Evolutionary conservation across 2,888 invertebrate species (phyloP), one percentile per base, ranked within the genome.

Genomic region (Drosophila diplacantha): DNA sequence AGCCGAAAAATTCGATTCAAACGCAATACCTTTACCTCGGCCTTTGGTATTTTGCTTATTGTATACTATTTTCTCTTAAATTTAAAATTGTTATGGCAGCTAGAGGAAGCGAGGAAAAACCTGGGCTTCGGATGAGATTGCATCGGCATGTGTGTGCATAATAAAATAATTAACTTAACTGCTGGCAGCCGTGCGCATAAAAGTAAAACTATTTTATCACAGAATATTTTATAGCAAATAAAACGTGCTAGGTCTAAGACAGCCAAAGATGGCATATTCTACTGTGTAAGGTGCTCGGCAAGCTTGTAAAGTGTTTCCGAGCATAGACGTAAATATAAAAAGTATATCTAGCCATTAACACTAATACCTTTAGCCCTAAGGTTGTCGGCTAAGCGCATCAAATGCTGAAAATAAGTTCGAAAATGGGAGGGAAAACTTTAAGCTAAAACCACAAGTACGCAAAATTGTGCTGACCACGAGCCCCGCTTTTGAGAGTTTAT

Each of bases 401-500:
- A 74, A 59, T 71, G 80, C 61, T 44, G 56, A 38, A 39, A 16
- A 39, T 44, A 62, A 52, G 26, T 29, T 31, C 12, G 29, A 26
- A 38, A 46, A 35, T 47, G 24, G 31, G 58, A 51, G 14, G 37
- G n/a, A 60, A 41, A 47, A 37, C 26, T 46, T 43, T 63, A 61
- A 41, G 6, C 35, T 37, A 44, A 49, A 52, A 51, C 77, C 78
- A 73, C 77, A 83, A 77, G 83, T 84, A 73, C 74, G 74, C 85
- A 76, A 79, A 77, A 61, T 65, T 75, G 63, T 72, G 77, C 70
- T 75, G 75, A 84, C 76, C 65, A 74, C 77, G 86, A 85, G 86
- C 86, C 86, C 86, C 85, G 51, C 63, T 77, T 82, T 77, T 83
- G 86, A 77, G 79, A 81, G 86, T 58, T 77, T 72, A 71, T 72